Conservation (phyloP, 2,113 vertebrate genomes). For the Piaya cayana region DNA sequence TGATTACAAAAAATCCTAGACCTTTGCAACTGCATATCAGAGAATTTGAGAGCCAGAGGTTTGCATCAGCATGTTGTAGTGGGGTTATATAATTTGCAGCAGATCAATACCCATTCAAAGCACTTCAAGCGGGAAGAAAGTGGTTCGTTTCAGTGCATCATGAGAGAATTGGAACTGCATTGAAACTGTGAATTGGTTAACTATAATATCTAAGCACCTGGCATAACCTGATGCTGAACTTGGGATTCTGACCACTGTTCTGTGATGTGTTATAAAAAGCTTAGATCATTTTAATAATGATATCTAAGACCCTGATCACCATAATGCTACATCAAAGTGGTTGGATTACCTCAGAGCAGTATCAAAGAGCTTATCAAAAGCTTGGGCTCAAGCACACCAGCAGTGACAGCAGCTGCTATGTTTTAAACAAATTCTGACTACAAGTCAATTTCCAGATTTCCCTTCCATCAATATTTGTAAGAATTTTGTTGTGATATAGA, state of each 20-base stretch:
- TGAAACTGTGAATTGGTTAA: slow-evolving; percentile 41
- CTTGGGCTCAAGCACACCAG: slow-evolving; percentile 43
- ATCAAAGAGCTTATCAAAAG: slow-evolving; percentile 68
- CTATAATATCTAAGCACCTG: background rate
- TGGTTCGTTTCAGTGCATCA: slow-evolving; percentile 2
- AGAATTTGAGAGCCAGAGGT: background rate
- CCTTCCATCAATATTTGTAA: slow-evolving; percentile 62
- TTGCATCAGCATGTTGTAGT: background rate
- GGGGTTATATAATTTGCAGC: background rate
- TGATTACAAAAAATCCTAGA: background rate
- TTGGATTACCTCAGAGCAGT: slow-evolving; percentile 44
- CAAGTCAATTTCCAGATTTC: slow-evolving; percentile 67
- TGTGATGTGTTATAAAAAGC: slow-evolving; percentile 23
- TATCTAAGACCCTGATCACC: slow-evolving; percentile 48
- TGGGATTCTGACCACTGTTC: background rate
- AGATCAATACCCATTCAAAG: background rate
- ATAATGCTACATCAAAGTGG: slow-evolving; percentile 45
- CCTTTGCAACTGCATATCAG: background rate
- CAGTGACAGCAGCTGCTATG: slow-evolving; percentile 60
- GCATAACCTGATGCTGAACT: slow-evolving; percentile 9
- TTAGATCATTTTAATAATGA: slow-evolving; percentile 48
- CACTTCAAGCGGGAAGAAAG: background rate
- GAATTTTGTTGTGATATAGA: slow-evolving; percentile 59
- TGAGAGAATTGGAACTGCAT: background rate
- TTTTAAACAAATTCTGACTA: slow-evolving; percentile 66